Base-by-base conservation (phyloP, 2,888 invertebrate species). In the Ophion costatus region DNA sequence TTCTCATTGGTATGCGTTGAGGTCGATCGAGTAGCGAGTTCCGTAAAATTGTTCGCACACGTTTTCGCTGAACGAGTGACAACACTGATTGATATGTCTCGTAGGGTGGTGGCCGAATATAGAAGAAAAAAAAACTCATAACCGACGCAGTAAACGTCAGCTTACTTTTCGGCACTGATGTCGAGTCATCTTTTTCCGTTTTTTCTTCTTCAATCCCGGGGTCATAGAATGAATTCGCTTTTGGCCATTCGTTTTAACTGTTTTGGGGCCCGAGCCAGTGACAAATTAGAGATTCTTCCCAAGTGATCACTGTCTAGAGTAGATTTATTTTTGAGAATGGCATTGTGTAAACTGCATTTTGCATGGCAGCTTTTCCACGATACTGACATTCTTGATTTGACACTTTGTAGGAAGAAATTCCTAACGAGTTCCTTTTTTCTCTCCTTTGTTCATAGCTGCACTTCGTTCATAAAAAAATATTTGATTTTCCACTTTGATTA, bases 401-500 rank as follows among this genome's bases (percentile, higher is more conserved):
- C 51, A 51, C 17, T 51, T 51, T 3, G 17, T 51, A 17, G 51
- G 17, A 51, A 45, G 11, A 14, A 45, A 17, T 51, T 14, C 51
- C 51, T 14, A 51, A 14, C 14, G 5, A 51, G 3, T 3, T 17
- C 17, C 22, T 14, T 9, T 69, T 4, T 69, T 42, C 22, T 24
- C 4, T 22, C 11, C 14, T 45, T 42, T 17, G 29, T 38, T 45
- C 6, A 14, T 11, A 33, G 33, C 11, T 38, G 20, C 4, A 7
- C 38, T 33, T 38, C 33, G 17, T 71, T 22, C 20, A 20, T 29
- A 29, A 56, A 33, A 33, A 73, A 59, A 0, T 38, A 73, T 73
- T 73, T 73, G 22, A 59, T 38, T 73, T 14, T 59, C 7, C 2
- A n/a, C 2, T 73, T 73, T 73, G 59, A 73, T 73, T 57, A 38